Evolutionary conservation across 1,140 invertebrate genomes (phyloP).

Genomic region (Chironomus striatipennis): DNA sequence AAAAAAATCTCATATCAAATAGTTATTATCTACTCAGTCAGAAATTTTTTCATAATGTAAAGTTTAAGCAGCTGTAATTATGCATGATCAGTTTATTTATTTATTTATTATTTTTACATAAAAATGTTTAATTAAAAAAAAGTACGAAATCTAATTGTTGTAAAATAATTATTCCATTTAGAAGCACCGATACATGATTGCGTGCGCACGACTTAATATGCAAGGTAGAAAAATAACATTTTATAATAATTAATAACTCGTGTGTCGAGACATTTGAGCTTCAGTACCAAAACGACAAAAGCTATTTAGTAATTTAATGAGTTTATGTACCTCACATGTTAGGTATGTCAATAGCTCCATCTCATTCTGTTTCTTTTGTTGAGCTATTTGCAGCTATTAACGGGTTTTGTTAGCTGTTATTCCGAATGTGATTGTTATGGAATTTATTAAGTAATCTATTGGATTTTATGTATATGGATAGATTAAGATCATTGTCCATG

Average conservation of each 20-base stretch:
- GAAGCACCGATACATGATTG: too few relatives aligned
- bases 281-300: not conserved
- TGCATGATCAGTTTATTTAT: too few relatives aligned
- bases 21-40: too few relatives aligned
- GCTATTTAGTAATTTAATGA: constrained; percentile 10
- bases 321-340: constrained; percentile 12
- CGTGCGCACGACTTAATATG: too few relatives aligned
- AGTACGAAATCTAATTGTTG: too few relatives aligned
- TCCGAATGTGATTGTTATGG: not conserved
- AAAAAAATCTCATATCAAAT: too few relatives aligned
- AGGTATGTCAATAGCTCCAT: not conserved
- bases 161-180: too few relatives aligned
- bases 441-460: not conserved
- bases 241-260: not conserved
- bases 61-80: too few relatives aligned
- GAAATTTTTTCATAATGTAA: too few relatives aligned
- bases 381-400: not conserved
- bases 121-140: too few relatives aligned
- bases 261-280: constrained; percentile 6
- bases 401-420: not conserved
- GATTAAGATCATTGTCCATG: not conserved
- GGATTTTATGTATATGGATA: not conserved
- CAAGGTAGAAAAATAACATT: too few relatives aligned
- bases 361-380: not conserved
- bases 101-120: too few relatives aligned